Evolutionary conservation across 2,797 vertebrate genomes (phyloP).

Genomic region (Rhabdomys pumilio): DNA sequence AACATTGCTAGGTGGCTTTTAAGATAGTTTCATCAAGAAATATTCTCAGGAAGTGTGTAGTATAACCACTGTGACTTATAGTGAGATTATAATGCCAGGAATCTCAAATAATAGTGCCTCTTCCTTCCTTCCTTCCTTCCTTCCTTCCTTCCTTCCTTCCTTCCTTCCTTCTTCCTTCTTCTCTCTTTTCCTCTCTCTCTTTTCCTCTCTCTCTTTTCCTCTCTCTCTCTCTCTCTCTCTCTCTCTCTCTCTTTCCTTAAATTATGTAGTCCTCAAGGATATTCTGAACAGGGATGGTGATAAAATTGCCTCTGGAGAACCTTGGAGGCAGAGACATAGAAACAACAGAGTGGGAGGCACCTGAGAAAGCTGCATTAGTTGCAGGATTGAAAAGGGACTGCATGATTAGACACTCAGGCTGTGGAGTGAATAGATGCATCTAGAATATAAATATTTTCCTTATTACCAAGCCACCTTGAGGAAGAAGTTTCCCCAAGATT

Average conservation of each 20-base stretch:
- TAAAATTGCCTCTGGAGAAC: not conserved
- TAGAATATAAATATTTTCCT: not conserved
- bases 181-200: not conserved
- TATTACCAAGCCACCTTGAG: not conserved
- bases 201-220: too few species aligned
- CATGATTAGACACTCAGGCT: not conserved
- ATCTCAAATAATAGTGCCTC: not conserved
- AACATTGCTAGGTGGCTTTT: slow-evolving; percentile 17
- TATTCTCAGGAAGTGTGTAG: not conserved
- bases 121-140: too few species aligned
- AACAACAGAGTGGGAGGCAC: not conserved
- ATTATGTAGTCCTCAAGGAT: not conserved
- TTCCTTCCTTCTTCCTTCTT: not conserved
- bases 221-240: not conserved
- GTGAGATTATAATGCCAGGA: not conserved
- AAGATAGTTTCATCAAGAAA: slow-evolving; percentile 2
- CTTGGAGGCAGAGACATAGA: slow-evolving; percentile 14
- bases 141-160: not conserved
- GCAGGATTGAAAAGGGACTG: not conserved
- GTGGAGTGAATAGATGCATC: not conserved
- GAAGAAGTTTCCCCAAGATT: slow-evolving; percentile 10
- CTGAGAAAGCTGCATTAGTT: not conserved
- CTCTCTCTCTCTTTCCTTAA: not conserved
- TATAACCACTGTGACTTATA: not conserved
- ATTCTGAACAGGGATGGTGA: not conserved